A percentile compares a stretch with the other conserved stretches of the same genome.
Conservation (phyloP, 2,797 vertebrate genomes). For the Jordanella pulchra region DNA sequence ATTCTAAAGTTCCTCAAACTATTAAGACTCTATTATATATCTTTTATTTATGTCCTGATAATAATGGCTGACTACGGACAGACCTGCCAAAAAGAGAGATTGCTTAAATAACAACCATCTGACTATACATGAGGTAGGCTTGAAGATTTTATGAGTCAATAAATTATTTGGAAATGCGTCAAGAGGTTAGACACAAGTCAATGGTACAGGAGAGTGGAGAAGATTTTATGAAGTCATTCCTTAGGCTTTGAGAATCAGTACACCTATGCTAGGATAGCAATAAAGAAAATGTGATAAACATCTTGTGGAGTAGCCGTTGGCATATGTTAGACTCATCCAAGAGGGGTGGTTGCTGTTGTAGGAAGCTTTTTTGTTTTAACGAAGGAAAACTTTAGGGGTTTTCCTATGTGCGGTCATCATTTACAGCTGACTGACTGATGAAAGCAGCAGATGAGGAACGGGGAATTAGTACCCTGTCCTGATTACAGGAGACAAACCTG, state of each 20-base stretch:
- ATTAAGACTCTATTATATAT: too few relatives aligned
- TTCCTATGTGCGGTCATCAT: background rate
- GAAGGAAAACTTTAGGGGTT: background rate
- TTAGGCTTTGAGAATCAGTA: too few relatives aligned
- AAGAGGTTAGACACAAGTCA: too few relatives aligned
- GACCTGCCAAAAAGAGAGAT: background rate
- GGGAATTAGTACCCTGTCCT: background rate
- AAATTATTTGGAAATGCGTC: too few relatives aligned
- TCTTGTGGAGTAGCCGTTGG: background rate
- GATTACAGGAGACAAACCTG: background rate
- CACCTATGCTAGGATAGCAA: too few relatives aligned
- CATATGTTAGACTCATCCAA: background rate
- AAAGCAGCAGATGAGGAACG: background rate
- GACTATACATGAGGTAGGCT: background rate
- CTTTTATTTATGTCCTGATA: too few relatives aligned
- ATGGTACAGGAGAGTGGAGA: too few relatives aligned
- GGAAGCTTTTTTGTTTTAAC: background rate
- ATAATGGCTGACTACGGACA: background rate
- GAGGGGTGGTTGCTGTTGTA: background rate
- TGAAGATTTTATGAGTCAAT: background rate
- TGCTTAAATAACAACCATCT: background rate
- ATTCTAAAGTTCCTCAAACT: too few relatives aligned
- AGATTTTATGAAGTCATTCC: too few relatives aligned
- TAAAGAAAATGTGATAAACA: too few relatives aligned
- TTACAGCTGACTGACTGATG: background rate